A percentile compares a stretch with the other conserved stretches of the same genome.
phyloP scores from a whole-genome alignment of 1,140 invertebrate species.

The Ooceraea biroi region DNA sequence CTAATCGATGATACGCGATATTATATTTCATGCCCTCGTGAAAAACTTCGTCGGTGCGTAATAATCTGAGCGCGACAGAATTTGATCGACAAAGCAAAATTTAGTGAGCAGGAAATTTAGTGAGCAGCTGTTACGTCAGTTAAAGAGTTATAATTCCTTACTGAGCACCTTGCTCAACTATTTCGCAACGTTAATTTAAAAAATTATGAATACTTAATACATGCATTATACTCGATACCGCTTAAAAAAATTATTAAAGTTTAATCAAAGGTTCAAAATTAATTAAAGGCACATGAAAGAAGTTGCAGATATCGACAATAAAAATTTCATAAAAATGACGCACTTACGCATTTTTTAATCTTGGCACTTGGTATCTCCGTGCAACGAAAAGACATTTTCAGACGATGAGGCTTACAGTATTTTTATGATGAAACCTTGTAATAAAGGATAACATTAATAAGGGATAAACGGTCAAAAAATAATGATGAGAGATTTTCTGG shows the following conservation, averaged over 20 bases:
- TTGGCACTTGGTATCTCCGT: background rate
- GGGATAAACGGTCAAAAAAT: background rate
- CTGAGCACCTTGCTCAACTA: background rate
- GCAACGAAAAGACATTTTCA: background rate
- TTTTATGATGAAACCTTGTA: background rate
- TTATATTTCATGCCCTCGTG: background rate
- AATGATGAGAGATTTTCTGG: constrained; percentile 8
- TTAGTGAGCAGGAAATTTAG: background rate
- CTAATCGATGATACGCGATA: constrained; percentile 19
- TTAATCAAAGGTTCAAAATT: constrained; percentile 11
- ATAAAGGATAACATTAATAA: background rate
- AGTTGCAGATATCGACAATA: background rate
- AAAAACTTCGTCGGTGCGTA: constrained; percentile 25
- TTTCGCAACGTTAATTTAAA: constrained; percentile 15
- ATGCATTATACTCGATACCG: background rate
- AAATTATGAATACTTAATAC: constrained; percentile 23
- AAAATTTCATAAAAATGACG: constrained; percentile 8
- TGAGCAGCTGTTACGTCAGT: background rate
- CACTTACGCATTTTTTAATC: background rate
- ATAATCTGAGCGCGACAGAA: constrained; percentile 2
- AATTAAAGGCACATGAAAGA: constrained; percentile 11
- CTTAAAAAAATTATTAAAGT: constrained; percentile 31
- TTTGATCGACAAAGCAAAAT: constrained; percentile 12
- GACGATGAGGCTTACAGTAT: background rate
- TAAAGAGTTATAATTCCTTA: constrained; percentile 30